These are phyloP conservation scores for Creontiades dilutus DNA, from an alignment of 2,888 invertebrate genomes.

Conservation along the genomic window DNA sequence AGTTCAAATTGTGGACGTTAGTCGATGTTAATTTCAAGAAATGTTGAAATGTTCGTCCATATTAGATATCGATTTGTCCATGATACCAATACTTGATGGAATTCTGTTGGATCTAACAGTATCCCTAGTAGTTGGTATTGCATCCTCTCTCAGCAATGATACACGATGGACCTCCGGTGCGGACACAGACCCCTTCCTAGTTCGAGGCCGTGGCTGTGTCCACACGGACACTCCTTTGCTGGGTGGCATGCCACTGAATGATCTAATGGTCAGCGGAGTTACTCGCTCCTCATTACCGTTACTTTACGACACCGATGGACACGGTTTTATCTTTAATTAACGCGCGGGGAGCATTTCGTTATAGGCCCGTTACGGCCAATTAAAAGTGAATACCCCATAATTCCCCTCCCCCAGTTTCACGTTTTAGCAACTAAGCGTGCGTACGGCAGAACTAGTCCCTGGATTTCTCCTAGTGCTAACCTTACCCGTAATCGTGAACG, in stretches of 20 bases:
- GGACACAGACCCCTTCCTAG: background rate
- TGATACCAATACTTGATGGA: too few species aligned
- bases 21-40: too few species aligned
- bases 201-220: background rate
- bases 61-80: too few species aligned
- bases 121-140: too few species aligned
- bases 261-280: background rate
- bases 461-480: background rate
- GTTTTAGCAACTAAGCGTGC: background rate
- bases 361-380: constrained; percentile 27
- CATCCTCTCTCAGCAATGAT: too few species aligned
- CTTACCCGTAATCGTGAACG: too few species aligned
- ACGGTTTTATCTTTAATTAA: constrained; percentile 26
- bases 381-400: constrained; percentile 26
- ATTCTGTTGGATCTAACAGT: too few species aligned
- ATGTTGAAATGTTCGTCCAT: too few species aligned
- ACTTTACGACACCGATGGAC: constrained; percentile 39
- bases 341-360: background rate
- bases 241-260: constrained; percentile 6
- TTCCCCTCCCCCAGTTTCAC: background rate
- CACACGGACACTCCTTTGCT: background rate
- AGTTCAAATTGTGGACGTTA: too few species aligned
- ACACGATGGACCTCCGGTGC: background rate
- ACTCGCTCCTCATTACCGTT: constrained; percentile 16
- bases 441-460: background rate